A percentile compares a stretch with the other conserved stretches of the same genome.
Conservation (phyloP, 2,888 invertebrate species). For the Elmis aenea region DNA sequence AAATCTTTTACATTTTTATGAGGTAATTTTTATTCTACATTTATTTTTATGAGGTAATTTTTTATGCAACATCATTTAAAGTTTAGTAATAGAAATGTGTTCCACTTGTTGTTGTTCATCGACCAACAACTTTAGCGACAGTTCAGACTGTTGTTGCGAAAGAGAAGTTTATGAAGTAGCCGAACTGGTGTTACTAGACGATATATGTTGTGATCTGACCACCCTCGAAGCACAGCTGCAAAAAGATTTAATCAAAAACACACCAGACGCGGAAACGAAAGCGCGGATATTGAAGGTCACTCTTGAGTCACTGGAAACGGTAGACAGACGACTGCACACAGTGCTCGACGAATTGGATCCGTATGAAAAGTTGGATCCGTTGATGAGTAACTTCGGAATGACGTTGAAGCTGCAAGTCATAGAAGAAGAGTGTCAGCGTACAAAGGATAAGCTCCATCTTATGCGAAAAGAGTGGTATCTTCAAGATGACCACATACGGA, state of each 20-base stretch:
- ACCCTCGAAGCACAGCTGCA: too few species aligned
- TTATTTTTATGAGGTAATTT: too few species aligned
- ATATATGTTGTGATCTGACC: too few species aligned
- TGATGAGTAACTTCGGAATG: constrained; percentile 8
- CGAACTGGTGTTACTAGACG: too few species aligned
- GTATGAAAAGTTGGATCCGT: background rate
- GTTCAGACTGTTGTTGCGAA: too few species aligned
- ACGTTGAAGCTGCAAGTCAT: constrained; percentile 9
- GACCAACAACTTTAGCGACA: too few species aligned
- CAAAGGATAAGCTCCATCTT: constrained; percentile 4
- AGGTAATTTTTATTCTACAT: too few species aligned
- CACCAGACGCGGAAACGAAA: background rate
- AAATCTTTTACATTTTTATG: too few species aligned
- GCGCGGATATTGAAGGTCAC: background rate
- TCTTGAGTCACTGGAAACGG: background rate
- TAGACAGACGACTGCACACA: constrained; percentile 2
- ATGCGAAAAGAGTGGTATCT: constrained; percentile 13
- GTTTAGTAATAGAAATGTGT: too few species aligned
- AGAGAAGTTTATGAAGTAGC: too few species aligned
- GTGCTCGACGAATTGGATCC: background rate
- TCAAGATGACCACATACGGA: constrained; percentile 11
- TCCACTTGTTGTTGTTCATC: too few species aligned
- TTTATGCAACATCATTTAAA: too few species aligned
- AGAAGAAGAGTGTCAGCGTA: background rate
- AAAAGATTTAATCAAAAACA: background rate